Conservation (phyloP, 2,797 vertebrate species). For the Diplodus sargus region DNA sequence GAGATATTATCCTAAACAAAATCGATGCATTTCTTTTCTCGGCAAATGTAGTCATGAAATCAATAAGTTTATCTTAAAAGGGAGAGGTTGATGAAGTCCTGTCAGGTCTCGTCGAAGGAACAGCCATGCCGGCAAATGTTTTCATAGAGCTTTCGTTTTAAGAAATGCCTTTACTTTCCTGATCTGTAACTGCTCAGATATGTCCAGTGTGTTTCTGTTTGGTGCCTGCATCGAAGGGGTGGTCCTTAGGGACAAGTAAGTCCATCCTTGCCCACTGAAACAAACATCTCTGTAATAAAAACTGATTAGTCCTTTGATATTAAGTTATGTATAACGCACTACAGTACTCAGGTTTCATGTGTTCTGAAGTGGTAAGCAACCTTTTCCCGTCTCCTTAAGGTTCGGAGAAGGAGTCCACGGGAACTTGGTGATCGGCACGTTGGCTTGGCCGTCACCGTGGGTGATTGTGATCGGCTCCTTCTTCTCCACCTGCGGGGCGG, state of each 20-base stretch:
- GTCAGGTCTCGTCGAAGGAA: background rate
- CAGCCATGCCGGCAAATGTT: background rate
- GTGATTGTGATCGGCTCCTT: conserved; percentile 98
- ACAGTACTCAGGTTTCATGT: background rate
- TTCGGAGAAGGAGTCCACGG: conserved; percentile 96
- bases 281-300: background rate
- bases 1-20: conserved; percentile 57
- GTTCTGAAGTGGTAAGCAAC: background rate
- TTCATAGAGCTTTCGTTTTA: background rate
- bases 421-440: conserved; percentile 95
- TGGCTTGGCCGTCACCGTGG: conserved; percentile 97
- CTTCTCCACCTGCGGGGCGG: conserved; percentile 96
- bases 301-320: background rate
- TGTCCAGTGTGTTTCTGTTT: conserved; percentile 91
- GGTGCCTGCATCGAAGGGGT: conserved; percentile 96
- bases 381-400: conserved; percentile 71
- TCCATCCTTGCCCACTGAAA: background rate
- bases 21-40: conserved; percentile 44
- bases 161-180: conserved; percentile 57
- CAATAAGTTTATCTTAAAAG: conserved; percentile 40
- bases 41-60: conserved; percentile 38
- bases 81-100: conserved; percentile 22
- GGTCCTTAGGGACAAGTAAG: conserved; percentile 96
- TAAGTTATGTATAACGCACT: background rate
- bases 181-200: conserved; percentile 85